phyloP scores from a whole-genome alignment of 2,888 invertebrate species.

The Synergus gifuensis region DNA sequence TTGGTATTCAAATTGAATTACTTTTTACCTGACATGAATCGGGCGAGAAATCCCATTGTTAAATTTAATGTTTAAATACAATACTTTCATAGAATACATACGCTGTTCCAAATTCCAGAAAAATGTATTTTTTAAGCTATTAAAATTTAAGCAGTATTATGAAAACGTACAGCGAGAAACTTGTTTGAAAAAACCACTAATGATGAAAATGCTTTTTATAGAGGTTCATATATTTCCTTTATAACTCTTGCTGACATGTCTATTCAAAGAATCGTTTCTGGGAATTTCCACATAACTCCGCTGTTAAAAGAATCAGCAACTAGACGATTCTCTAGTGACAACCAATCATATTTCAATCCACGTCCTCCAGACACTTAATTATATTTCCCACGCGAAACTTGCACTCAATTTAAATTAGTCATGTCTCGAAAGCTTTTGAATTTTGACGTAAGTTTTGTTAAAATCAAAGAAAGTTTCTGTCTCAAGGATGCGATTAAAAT shows the following conservation, averaged over 20 bases:
- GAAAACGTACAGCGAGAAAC: too few relatives aligned
- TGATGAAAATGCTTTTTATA: too few relatives aligned
- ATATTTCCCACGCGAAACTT: slow-evolving; percentile 11
- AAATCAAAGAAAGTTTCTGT: slow-evolving; percentile 21
- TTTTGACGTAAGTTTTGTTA: background rate
- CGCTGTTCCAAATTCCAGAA: too few relatives aligned
- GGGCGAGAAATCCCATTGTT: background rate
- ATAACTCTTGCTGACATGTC: slow-evolving; percentile 43
- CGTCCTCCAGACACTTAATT: background rate
- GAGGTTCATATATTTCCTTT: background rate
- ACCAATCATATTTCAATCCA: slow-evolving; percentile 53
- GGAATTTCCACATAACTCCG: slow-evolving; percentile 41
- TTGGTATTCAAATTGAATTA: background rate
- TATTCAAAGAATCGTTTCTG: slow-evolving; percentile 49
- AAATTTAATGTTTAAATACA: too few relatives aligned
- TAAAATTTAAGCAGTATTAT: too few relatives aligned
- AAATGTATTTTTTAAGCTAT: too few relatives aligned
- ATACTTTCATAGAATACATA: too few relatives aligned
- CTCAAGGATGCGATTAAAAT: slow-evolving; percentile 30
- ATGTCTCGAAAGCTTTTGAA: background rate
- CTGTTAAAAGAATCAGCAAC: slow-evolving; percentile 51
- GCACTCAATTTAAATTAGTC: slow-evolving; percentile 2
- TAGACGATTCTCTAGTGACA: slow-evolving; percentile 44
- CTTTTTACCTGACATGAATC: background rate
- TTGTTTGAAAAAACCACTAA: too few relatives aligned